Evolutionary conservation across 2,797 vertebrate species (phyloP).

Genomic region (Odontamblyopus lacepedii): DNA sequence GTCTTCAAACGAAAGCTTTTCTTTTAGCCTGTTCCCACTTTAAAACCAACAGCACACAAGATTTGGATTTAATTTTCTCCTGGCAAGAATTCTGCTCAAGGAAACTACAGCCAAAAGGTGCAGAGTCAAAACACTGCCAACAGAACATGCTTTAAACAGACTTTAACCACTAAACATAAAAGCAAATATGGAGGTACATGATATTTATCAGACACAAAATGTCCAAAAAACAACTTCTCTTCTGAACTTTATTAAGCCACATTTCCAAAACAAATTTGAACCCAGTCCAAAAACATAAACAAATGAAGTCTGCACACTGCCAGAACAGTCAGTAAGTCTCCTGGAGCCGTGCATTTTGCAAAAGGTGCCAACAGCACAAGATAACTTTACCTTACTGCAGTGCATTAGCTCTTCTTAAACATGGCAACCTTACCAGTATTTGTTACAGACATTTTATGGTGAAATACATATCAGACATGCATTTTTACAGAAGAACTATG

Average conservation of each 20-base stretch:
- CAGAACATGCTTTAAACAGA: neutral
- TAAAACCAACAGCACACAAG: neutral
- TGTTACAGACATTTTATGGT: too few species aligned
- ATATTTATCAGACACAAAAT: too few species aligned
- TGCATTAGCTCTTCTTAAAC: too few species aligned
- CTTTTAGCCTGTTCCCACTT: neutral
- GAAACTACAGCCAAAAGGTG: constrained; percentile 46
- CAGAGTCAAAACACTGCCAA: neutral
- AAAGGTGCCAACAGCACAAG: neutral
- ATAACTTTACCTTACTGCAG: neutral
- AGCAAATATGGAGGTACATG: neutral
- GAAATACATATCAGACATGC: too few species aligned
- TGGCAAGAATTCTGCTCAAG: constrained; percentile 23
- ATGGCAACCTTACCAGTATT: too few species aligned
- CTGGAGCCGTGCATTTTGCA: neutral
- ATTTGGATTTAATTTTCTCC: constrained; percentile 23
- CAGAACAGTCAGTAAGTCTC: neutral
- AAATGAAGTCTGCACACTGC: neutral
- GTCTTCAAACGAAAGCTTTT: constrained; percentile 14
- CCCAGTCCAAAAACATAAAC: neutral
- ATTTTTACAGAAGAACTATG: too few species aligned
- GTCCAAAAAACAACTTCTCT: neutral
- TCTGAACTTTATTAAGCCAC: too few species aligned
- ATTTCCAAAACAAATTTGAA: neutral
- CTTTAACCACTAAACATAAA: neutral